These are phyloP conservation scores for Corella eumyota DNA, from an alignment of 23 tunicate genomes.

Conservation along the genomic window DNA sequence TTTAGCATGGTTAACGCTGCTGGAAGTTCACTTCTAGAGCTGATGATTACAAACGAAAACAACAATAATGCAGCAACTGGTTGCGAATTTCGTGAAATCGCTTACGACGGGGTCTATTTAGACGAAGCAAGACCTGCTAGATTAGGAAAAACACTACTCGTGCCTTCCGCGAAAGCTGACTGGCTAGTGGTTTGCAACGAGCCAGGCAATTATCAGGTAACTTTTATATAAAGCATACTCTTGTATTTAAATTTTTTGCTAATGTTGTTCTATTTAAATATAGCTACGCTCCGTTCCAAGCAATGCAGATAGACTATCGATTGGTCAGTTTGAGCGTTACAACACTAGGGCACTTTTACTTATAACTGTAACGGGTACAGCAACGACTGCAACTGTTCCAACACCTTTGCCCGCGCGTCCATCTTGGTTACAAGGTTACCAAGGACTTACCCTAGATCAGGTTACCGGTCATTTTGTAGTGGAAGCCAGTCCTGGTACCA, in stretches of 20 bases:
- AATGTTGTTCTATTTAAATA: not conserved
- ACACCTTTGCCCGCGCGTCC: slow-evolving; percentile 20
- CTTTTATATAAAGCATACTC: not conserved
- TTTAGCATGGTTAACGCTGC: slow-evolving; percentile 79
- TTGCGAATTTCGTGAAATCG: slow-evolving; percentile 56
- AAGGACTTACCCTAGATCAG: slow-evolving; percentile 11
- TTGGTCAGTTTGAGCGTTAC: slow-evolving; percentile 10
- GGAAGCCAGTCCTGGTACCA: slow-evolving; percentile 14
- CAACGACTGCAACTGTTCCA: not conserved
- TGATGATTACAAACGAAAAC: slow-evolving; percentile 12
- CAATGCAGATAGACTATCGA: not conserved
- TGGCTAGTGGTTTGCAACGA: slow-evolving; percentile 60
- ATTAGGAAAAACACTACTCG: slow-evolving; percentile 22
- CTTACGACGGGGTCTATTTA: slow-evolving; percentile 57
- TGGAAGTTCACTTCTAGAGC: slow-evolving; percentile 40
- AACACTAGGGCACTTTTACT: slow-evolving; percentile 6
- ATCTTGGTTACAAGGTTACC: slow-evolving; percentile 14
- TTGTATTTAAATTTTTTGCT: not conserved
- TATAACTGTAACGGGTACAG: slow-evolving; percentile 16
- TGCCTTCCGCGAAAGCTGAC: slow-evolving; percentile 51
- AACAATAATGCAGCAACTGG: not conserved
- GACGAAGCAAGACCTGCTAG: slow-evolving; percentile 17
- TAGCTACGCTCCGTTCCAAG: slow-evolving; percentile 19
- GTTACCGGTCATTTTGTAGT: slow-evolving; percentile 26
- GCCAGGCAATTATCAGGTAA: slow-evolving; percentile 49